Conservation (phyloP, 2,797 vertebrate species). For the Diglossa cyanea region DNA sequence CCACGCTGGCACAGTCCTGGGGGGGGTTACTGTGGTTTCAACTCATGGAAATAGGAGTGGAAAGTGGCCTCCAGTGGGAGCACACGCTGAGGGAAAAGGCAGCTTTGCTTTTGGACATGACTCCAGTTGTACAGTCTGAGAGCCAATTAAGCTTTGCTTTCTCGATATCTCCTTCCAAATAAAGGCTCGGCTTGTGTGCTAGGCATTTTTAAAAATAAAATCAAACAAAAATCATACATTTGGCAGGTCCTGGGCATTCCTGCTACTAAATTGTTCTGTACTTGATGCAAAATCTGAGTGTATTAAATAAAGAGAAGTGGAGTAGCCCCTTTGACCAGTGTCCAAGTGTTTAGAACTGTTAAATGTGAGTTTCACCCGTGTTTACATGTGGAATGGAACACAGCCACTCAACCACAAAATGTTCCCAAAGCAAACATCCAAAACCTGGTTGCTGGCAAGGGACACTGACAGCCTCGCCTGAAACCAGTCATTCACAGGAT, state of each 20-base stretch:
- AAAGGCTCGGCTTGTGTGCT: slow-evolving; percentile 9
- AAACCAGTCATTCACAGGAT: slow-evolving; percentile 72
- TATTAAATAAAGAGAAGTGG: not conserved
- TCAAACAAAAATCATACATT: slow-evolving; percentile 39
- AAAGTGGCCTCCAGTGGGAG: slow-evolving; percentile 34
- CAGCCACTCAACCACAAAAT: slow-evolving; percentile 64
- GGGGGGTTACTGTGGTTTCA: not conserved
- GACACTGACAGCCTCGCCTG: slow-evolving; percentile 48
- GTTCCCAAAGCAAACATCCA: slow-evolving; percentile 63
- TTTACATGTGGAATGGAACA: slow-evolving; percentile 62
- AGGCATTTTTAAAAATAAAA: slow-evolving; percentile 22
- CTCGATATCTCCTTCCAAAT: slow-evolving; percentile 19
- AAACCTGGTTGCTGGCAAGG: slow-evolving; percentile 49
- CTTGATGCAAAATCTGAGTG: slow-evolving; percentile 9
- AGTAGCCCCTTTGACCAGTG: slow-evolving; percentile 32
- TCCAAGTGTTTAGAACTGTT: slow-evolving; percentile 57
- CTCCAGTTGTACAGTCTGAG: not conserved
- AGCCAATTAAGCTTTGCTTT: slow-evolving; percentile 11
- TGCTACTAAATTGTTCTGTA: slow-evolving; percentile 13
- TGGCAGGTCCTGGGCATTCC: slow-evolving; percentile 32
- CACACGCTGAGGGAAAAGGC: not conserved
- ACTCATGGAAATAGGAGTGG: slow-evolving; percentile 27
- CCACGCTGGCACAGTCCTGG: not conserved
- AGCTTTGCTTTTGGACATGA: slow-evolving; percentile 19
- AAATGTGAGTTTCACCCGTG: slow-evolving; percentile 18